phyloP scores from a whole-genome alignment of 2,888 invertebrate genomes.

The Eurois occulta region DNA sequence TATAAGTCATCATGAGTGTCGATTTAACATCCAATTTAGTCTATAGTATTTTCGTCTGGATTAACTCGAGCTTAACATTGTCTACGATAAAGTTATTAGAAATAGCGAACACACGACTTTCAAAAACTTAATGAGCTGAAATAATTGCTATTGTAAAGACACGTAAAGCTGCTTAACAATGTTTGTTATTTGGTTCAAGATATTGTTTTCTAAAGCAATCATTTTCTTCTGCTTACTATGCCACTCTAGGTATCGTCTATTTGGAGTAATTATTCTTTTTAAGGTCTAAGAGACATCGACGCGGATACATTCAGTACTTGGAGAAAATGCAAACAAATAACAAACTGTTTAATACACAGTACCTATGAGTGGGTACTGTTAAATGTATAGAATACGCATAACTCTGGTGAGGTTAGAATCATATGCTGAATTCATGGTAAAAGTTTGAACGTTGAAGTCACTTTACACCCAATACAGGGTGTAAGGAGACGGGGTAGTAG shows the following conservation, averaged over 20 bases:
- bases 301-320: neutral
- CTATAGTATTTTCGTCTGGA: neutral
- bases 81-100: neutral
- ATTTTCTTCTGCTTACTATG: neutral
- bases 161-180: neutral
- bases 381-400: neutral
- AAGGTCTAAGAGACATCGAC: neutral
- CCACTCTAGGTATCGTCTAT: neutral
- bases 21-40: neutral
- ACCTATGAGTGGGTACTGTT: neutral
- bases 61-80: neutral
- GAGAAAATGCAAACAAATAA: neutral
- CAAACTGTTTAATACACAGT: neutral
- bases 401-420: too few relatives aligned
- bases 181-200: neutral
- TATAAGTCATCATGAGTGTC: neutral
- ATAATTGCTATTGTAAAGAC: constrained; percentile 6
- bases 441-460: too few relatives aligned
- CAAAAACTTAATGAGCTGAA: constrained; percentile 1
- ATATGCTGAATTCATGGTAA: too few relatives aligned
- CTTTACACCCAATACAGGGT: too few relatives aligned
- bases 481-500: too few relatives aligned
- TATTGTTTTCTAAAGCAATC: constrained; percentile 1
- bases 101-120: constrained; percentile 16
- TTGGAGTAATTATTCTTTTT: neutral